A percentile compares a stretch with the other conserved stretches of the same genome.
Evolutionary conservation across 2,797 vertebrate genomes (phyloP).

Genomic region (Parambassis ranga): DNA sequence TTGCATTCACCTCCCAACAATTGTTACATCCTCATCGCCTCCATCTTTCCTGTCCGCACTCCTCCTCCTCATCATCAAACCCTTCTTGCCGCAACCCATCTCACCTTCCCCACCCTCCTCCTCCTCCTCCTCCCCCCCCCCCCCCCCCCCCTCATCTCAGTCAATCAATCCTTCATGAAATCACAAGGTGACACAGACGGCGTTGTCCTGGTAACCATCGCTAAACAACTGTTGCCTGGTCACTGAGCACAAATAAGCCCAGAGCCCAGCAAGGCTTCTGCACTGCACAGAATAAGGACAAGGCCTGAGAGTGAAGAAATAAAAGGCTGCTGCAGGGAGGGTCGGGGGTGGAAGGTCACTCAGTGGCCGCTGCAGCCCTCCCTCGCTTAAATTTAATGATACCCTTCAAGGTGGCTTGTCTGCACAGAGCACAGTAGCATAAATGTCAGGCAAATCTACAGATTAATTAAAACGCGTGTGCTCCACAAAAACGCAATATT

Average conservation of each 20-base stretch:
- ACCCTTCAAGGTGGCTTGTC: slow-evolving; percentile 43
- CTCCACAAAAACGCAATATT: slow-evolving; percentile 13
- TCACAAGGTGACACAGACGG: slow-evolving; percentile 70
- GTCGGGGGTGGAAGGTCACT: slow-evolving; percentile 60
- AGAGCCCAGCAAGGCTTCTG: slow-evolving; percentile 38
- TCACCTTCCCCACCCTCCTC: slow-evolving; percentile 32
- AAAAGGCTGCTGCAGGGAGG: slow-evolving; percentile 39
- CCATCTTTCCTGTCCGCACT: neutral
- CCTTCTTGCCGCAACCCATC: slow-evolving; percentile 7
- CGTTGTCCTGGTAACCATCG: slow-evolving; percentile 72
- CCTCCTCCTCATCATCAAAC: slow-evolving; percentile 13
- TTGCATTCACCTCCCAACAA: slow-evolving; percentile 18
- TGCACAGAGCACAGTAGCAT: slow-evolving; percentile 1
- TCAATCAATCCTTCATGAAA: slow-evolving; percentile 74
- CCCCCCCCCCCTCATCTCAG: slow-evolving; percentile 38
- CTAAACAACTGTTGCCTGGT: slow-evolving; percentile 76
- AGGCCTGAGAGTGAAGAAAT: slow-evolving; percentile 30
- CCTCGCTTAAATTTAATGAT: slow-evolving; percentile 55
- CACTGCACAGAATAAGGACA: slow-evolving; percentile 40
- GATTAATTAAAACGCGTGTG: slow-evolving; percentile 32
- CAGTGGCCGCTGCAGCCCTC: slow-evolving; percentile 30
- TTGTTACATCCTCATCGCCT: slow-evolving; percentile 9
- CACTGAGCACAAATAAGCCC: slow-evolving; percentile 56
- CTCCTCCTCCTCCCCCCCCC: neutral
- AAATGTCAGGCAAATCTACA: slow-evolving; percentile 28